Conservation (phyloP, 2,797 vertebrate species). For the Melopsittacus undulatus region DNA sequence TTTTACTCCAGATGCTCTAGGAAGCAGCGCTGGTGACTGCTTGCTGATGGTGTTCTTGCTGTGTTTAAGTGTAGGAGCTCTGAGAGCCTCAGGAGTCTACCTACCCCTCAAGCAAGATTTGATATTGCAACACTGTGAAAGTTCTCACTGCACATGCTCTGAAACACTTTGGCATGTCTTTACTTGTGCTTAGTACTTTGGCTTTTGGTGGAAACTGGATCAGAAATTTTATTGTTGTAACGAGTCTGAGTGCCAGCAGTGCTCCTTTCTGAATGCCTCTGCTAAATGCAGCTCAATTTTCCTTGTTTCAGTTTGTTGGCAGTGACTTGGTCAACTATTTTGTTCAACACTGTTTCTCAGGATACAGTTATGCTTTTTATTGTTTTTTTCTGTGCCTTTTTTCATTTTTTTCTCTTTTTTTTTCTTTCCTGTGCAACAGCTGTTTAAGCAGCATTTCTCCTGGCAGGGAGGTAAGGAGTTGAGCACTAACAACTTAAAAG, state of each 20-base stretch:
- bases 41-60: not conserved
- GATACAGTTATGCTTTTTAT: not conserved
- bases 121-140: not conserved
- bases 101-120: not conserved
- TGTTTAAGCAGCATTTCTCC: not conserved
- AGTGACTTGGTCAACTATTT: not conserved
- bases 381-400: accelerated
- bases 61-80: not conserved
- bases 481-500: not conserved
- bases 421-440: not conserved
- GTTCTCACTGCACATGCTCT: not conserved
- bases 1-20: not conserved
- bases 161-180: not conserved
- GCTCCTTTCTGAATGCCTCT: not conserved
- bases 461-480: not conserved
- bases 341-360: not conserved
- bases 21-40: not conserved
- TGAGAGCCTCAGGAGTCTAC: not conserved
- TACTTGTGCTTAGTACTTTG: not conserved
- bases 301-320: not conserved
- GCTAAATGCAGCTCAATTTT: not conserved
- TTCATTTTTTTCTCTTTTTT: too few species aligned
- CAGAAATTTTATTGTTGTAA: not conserved
- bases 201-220: not conserved
- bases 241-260: not conserved